Percentiles rank a stretch among this genome's conserved stretches.
Evolutionary conservation across 2,113 vertebrate species (phyloP).

Genomic region (Lipophrys pholis): DNA sequence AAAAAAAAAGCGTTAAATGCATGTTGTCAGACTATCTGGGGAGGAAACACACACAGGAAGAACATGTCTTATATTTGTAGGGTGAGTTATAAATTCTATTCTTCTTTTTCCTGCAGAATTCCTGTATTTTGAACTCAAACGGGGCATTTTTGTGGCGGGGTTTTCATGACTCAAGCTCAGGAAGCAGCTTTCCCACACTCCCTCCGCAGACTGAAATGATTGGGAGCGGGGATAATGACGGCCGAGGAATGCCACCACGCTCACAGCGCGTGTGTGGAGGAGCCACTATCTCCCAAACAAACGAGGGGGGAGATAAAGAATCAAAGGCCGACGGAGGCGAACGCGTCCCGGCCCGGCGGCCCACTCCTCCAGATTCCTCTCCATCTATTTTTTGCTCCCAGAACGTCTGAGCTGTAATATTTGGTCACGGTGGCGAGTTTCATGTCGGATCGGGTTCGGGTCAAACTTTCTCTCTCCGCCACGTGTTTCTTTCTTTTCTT

Average conservation of each 20-base stretch:
- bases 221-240: constrained; percentile 56
- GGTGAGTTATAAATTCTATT: too few relatives aligned
- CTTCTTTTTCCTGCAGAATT: not conserved
- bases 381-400: not conserved
- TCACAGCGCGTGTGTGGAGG: constrained; percentile 7
- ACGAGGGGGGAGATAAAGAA: constrained; percentile 6
- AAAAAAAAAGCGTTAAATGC: too few relatives aligned
- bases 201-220: constrained; percentile 51
- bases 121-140: not conserved
- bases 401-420: constrained; percentile 19
- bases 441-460: constrained; percentile 21
- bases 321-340: constrained; percentile 18
- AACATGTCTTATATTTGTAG: too few relatives aligned
- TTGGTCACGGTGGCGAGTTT: constrained; percentile 21
- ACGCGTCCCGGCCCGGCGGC: constrained; percentile 46
- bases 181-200: constrained; percentile 59
- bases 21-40: too few relatives aligned
- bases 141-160: not conserved
- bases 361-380: constrained; percentile 16
- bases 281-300: constrained; percentile 10
- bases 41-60: too few relatives aligned
- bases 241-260: constrained; percentile 59
- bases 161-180: not conserved
- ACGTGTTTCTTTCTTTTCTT: constrained; percentile 24
- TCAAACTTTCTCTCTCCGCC: not conserved